phyloP scores from a whole-genome alignment of 2,797 vertebrate genomes.

The Pseudomugil gertrudae region DNA sequence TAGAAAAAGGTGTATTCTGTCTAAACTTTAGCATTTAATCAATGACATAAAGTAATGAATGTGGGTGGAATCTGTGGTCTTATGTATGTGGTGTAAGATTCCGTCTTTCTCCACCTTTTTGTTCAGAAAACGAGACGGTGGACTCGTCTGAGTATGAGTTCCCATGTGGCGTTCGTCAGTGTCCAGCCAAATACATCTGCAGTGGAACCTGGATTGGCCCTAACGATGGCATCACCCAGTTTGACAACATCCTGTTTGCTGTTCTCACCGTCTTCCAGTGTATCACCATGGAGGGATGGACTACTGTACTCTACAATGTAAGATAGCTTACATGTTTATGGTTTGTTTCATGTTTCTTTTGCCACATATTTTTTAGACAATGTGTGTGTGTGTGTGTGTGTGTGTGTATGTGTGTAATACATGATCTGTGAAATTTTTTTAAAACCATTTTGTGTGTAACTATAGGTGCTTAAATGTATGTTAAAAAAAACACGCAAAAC shows the following conservation, averaged over 20 bases:
- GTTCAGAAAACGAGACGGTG: conserved; percentile 76
- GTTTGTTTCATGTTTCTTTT: conserved; percentile 11
- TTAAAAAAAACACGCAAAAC: too few relatives aligned
- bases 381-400: too few relatives aligned
- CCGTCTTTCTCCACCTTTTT: conserved; percentile 1
- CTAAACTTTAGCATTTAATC: neutral
- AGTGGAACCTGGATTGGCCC: conserved; percentile 91
- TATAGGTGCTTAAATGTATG: too few relatives aligned
- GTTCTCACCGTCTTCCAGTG: conserved; percentile 99
- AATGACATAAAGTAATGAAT: neutral
- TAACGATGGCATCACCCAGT: conserved; percentile 97
- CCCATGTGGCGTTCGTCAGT: conserved; percentile 89
- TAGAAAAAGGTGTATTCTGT: neutral
- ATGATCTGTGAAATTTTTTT: too few relatives aligned
- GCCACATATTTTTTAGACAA: too few relatives aligned
- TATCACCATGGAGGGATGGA: conserved; percentile 99
- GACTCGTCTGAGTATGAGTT: conserved; percentile 88
- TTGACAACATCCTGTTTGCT: conserved; percentile 98
- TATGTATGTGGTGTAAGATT: neutral
- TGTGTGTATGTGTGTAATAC: too few relatives aligned
- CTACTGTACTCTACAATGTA: conserved; percentile 96
- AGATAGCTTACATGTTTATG: conserved; percentile 15
- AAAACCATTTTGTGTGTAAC: too few relatives aligned
- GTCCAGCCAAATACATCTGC: conserved; percentile 89
- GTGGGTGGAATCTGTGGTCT: neutral